Percentiles rank a stretch among this genome's conserved stretches.
Conservation (phyloP, 2,113 vertebrate genomes). For the Lepus timidus region DNA sequence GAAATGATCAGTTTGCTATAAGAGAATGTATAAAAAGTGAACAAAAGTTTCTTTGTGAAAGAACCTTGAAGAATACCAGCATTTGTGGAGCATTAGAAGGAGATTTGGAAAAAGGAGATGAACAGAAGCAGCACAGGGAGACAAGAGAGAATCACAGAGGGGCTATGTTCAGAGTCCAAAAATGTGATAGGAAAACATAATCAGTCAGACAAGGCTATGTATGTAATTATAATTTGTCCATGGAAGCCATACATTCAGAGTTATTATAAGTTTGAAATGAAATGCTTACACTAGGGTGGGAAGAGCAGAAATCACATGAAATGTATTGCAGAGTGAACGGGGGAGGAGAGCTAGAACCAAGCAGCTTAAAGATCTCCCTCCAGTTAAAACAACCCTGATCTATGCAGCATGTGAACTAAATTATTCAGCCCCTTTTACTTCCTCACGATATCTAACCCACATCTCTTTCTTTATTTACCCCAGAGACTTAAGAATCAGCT, state of each 20-base stretch:
- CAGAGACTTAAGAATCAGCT: neutral
- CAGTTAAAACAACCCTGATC: neutral
- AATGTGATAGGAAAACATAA: neutral
- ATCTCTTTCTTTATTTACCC: neutral
- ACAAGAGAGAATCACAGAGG: neutral
- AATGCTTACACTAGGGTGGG: neutral
- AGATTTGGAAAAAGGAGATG: neutral
- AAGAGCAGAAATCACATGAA: neutral
- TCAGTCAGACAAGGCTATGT: neutral
- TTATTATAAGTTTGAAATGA: neutral
- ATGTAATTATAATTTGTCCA: neutral
- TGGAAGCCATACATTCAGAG: neutral
- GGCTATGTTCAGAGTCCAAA: neutral
- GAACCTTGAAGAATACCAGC: neutral
- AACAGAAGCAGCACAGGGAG: neutral
- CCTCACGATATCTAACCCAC: neutral
- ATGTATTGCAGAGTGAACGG: neutral
- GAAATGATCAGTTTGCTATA: neutral
- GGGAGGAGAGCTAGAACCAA: neutral
- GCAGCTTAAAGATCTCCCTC: neutral
- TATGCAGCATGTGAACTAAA: neutral
- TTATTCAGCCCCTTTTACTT: neutral
- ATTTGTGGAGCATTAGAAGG: neutral
- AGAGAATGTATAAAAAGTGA: neutral
- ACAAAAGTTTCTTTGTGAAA: slow-evolving; percentile 9